Conservation (phyloP, 2,797 vertebrate species). For the Anabacerthia variegaticeps region DNA sequence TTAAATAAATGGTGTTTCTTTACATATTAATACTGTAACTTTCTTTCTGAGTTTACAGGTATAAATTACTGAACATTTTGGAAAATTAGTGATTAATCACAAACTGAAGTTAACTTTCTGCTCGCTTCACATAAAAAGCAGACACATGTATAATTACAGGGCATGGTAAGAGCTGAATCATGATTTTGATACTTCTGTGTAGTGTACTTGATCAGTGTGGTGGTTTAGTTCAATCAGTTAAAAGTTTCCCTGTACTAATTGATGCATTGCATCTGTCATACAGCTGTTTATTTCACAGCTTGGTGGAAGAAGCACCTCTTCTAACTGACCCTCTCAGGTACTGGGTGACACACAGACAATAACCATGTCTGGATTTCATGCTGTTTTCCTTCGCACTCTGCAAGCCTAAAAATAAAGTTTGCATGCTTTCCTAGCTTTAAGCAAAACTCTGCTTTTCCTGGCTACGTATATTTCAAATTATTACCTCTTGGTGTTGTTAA, state of each 20-base stretch:
- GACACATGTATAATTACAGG: background rate
- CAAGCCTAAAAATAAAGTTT: background rate
- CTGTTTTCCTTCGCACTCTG: background rate
- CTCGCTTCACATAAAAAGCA: background rate
- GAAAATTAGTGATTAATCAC: background rate
- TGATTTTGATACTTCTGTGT: background rate
- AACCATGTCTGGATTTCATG: background rate
- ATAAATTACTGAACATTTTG: background rate
- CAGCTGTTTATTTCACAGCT: background rate
- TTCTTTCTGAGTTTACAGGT: background rate
- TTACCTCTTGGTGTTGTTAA: background rate
- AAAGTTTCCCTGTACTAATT: background rate
- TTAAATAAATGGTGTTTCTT: constrained; percentile 10
- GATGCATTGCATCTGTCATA: background rate
- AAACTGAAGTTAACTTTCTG: background rate
- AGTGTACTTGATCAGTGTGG: background rate
- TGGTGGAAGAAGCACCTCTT: background rate
- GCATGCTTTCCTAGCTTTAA: background rate
- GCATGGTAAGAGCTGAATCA: background rate
- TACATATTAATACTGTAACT: background rate
- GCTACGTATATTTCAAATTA: background rate
- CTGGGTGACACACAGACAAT: background rate
- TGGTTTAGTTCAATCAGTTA: background rate
- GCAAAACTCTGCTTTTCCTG: background rate
- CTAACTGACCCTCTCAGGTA: background rate